Evolutionary conservation across 2,888 invertebrate species (phyloP).

Genomic region (Crematogaster levior): DNA sequence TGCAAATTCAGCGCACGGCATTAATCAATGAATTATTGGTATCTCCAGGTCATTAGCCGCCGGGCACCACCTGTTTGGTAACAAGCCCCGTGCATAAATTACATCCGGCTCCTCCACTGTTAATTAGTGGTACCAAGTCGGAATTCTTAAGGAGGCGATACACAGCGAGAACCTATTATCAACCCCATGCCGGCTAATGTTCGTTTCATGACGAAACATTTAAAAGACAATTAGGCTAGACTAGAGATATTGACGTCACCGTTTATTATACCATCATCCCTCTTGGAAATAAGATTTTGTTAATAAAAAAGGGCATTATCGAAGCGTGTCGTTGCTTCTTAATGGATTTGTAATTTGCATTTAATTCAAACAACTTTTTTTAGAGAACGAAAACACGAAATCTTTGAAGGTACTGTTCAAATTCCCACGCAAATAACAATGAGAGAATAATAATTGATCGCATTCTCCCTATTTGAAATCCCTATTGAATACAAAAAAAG

Average conservation of each 20-base stretch:
- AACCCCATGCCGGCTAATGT: slow-evolving; percentile 30
- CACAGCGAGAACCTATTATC: slow-evolving; percentile 21
- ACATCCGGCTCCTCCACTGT: slow-evolving; percentile 55
- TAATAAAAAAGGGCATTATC: slow-evolving; percentile 39
- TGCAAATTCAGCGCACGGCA: slow-evolving; percentile 72
- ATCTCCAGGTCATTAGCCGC: slow-evolving; percentile 71
- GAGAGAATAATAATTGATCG: background rate
- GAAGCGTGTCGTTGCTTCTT: slow-evolving; percentile 25
- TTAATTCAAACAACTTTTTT: slow-evolving; percentile 19
- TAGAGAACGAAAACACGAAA: slow-evolving; percentile 11
- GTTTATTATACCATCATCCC: slow-evolving; percentile 43
- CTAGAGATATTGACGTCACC: slow-evolving; percentile 31
- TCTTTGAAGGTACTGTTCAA: background rate
- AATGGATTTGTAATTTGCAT: slow-evolving; percentile 49
- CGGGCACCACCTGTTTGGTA: slow-evolving; percentile 73
- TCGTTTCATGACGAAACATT: slow-evolving; percentile 50
- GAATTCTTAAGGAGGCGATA: slow-evolving; percentile 58
- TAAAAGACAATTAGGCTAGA: slow-evolving; percentile 47
- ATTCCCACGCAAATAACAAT: background rate
- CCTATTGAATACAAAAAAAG: background rate
- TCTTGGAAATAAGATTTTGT: slow-evolving; percentile 35
- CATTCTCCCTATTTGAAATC: background rate
- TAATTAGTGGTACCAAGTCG: slow-evolving; percentile 67
- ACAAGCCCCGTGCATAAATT: slow-evolving; percentile 71
- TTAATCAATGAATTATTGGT: slow-evolving; percentile 75